Percentiles rank a stretch among this genome's conserved stretches.
phyloP scores from a whole-genome alignment of 2,113 vertebrate species.

The Castor canadensis region DNA sequence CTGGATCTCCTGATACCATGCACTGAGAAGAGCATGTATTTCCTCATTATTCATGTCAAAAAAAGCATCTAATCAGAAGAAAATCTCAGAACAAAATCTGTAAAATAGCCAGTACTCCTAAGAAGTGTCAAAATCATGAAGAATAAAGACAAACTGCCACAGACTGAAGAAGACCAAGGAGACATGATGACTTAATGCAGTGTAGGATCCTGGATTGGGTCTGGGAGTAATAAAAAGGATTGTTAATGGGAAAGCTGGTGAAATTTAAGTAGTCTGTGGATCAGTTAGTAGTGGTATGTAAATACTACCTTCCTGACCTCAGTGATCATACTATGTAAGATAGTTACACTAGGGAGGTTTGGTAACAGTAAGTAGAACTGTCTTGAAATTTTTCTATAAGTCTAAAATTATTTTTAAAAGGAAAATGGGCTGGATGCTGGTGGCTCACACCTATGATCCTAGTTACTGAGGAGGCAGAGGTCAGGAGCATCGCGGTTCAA shows the following conservation, averaged over 20 bases:
- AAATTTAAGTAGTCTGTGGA: not conserved
- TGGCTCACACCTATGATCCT: no score
- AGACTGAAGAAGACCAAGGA: not conserved
- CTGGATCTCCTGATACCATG: no score
- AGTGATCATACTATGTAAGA: not conserved
- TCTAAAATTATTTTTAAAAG: no score
- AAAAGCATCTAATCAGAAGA: not conserved
- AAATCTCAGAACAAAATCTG: not conserved
- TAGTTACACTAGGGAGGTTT: not conserved
- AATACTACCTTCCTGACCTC: not conserved
- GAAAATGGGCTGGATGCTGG: no score
- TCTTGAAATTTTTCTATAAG: not conserved
- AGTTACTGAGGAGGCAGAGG: no score
- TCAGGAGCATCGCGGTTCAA: no score
- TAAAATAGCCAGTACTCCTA: not conserved
- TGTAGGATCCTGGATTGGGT: not conserved
- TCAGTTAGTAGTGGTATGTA: not conserved
- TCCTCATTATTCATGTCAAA: constrained; percentile 1
- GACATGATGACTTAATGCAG: not conserved
- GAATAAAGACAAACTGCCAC: not conserved
- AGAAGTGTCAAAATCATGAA: not conserved
- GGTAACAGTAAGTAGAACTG: not conserved
- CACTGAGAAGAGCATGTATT: not conserved
- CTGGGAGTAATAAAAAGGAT: not conserved
- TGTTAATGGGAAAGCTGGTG: not conserved